Evolutionary conservation across 1,140 invertebrate species (phyloP).

Genomic region (Drosophila erecta): DNA sequence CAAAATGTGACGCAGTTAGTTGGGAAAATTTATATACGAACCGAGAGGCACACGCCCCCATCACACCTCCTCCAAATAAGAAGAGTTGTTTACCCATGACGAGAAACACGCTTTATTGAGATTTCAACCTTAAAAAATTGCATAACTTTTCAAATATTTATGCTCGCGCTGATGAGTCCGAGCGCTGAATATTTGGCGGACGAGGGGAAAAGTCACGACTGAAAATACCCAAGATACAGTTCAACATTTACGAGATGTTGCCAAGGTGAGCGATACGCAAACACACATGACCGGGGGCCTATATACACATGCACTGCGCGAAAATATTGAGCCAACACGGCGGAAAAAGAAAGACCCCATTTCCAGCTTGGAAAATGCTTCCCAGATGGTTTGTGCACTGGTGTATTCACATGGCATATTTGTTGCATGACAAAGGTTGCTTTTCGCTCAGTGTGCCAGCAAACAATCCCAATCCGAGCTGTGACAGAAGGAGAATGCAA

Average conservation of each 20-base stretch:
- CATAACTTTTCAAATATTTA: slow-evolving; percentile 60
- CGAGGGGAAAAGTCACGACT: slow-evolving; percentile 19
- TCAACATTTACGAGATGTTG: slow-evolving; percentile 50
- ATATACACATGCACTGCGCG: neutral
- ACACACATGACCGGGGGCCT: slow-evolving; percentile 3
- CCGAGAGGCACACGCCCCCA: neutral
- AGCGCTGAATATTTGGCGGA: neutral
- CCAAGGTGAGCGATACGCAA: slow-evolving; percentile 42
- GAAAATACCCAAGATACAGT: slow-evolving; percentile 57
- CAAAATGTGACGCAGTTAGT: slow-evolving; percentile 82
- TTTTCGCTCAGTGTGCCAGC: slow-evolving; percentile 16
- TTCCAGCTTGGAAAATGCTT: neutral
- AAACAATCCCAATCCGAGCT: slow-evolving; percentile 23
- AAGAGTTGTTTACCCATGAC: slow-evolving; percentile 24
- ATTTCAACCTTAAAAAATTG: slow-evolving; percentile 51
- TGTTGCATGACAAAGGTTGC: too few species aligned
- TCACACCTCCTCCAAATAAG: too few species aligned
- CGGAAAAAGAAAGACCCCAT: too few species aligned
- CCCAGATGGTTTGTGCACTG: neutral
- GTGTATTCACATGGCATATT: too few species aligned
- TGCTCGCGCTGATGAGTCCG: slow-evolving; percentile 44
- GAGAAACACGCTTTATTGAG: slow-evolving; percentile 31
- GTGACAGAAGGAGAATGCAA: slow-evolving; percentile 49
- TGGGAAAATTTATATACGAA: slow-evolving; percentile 67
- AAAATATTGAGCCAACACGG: neutral